These are phyloP conservation scores for Thalassaphorura encarpata DNA, from an alignment of 1,140 invertebrate species.

Conservation along the genomic window DNA sequence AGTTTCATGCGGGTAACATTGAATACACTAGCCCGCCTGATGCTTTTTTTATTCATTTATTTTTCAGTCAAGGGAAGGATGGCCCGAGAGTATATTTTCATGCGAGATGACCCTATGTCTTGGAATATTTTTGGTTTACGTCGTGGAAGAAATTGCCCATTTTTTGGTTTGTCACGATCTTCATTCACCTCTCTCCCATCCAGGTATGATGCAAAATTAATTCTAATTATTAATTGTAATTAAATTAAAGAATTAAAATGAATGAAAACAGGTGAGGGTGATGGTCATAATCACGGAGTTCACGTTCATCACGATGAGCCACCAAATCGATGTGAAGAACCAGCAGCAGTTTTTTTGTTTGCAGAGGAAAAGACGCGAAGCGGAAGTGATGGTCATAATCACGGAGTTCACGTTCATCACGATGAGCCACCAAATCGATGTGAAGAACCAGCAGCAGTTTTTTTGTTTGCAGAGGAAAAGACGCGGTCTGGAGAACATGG, in stretches of 20 bases:
- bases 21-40: not conserved
- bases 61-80: constrained; percentile 29
- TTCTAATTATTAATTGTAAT: no score
- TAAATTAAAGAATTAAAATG: no score
- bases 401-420: constrained; percentile 31
- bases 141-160: constrained; percentile 54
- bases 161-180: constrained; percentile 31
- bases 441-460: constrained; percentile 32
- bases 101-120: constrained; percentile 59
- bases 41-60: not conserved
- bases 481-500: constrained; percentile 20
- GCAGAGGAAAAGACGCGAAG: constrained; percentile 21
- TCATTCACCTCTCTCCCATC: constrained; percentile 28
- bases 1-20: not conserved
- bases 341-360: constrained; percentile 32
- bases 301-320: constrained; percentile 32
- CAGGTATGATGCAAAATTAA: constrained; percentile 8
- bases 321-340: constrained; percentile 32
- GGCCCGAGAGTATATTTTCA: constrained; percentile 21
- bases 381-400: not conserved
- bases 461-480: constrained; percentile 29
- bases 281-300: constrained; percentile 31
- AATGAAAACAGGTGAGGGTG: constrained; percentile 22
- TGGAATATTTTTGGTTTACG: constrained; percentile 69
- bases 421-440: constrained; percentile 32